These are phyloP conservation scores for Acromyrmex heyeri DNA, from an alignment of 1,140 invertebrate genomes.

Conservation along the genomic window DNA sequence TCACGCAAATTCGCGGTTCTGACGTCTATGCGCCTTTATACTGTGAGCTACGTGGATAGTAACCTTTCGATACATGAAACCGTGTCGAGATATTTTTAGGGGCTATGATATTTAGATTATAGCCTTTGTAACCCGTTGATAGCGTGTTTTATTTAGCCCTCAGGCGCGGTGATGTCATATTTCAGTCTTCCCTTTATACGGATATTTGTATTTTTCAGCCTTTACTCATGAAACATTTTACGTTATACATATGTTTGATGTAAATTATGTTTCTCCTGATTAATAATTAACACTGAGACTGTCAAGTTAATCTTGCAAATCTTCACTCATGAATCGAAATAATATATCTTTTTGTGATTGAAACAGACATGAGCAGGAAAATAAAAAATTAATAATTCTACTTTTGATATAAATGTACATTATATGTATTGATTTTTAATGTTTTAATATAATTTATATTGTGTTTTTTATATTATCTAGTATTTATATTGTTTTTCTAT, in stretches of 20 bases:
- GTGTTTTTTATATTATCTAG: background rate
- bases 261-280: background rate
- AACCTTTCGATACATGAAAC: slow-evolving; percentile 50
- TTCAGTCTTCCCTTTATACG: slow-evolving; percentile 3
- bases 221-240: background rate
- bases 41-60: slow-evolving; percentile 7
- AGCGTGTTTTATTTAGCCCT: slow-evolving; percentile 42
- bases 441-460: background rate
- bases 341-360: background rate
- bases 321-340: background rate
- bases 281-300: background rate
- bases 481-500: background rate
- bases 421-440: background rate
- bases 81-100: slow-evolving; percentile 40
- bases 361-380: background rate
- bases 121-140: slow-evolving; percentile 37
- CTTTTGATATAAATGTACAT: background rate
- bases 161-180: background rate
- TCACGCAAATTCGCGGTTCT: slow-evolving; percentile 1
- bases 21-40: background rate
- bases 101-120: slow-evolving; percentile 54
- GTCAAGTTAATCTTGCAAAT: background rate
- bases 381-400: background rate
- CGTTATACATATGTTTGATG: background rate
- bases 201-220: background rate